Base-by-base conservation (phyloP, 1,140 invertebrate species). In the Centruroides vittatus region DNA sequence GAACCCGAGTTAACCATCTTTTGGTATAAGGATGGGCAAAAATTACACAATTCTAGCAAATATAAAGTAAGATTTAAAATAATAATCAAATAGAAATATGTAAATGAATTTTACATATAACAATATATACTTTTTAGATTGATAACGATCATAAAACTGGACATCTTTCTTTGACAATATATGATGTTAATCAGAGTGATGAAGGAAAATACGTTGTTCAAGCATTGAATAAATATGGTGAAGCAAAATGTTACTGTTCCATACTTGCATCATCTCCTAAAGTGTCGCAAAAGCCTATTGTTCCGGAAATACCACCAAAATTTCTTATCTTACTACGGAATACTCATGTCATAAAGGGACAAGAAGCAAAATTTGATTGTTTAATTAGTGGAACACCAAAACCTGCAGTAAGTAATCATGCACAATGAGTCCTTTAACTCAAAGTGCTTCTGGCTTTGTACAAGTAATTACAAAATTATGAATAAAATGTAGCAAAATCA, bases 181-280 rank as follows among this genome's bases (percentile, higher is more conserved):
- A 71, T 57, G 92, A 97, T 78, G 90, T 95, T 0, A 94, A 93
- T 74, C 89, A 92, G 0, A 93, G 98, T 78, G 95, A 99, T 75
- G 88, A 92, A 4, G 95, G 93, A 4, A 87, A 85, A 53, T 98
- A 97, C 73, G 96, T 93, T 1, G 95, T 93, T 69, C 88, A 97
- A 12, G 90, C 93, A 10, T 94, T 95, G 71, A 98, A 98, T 73
- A 80, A 86, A 5, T 88, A 86, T 49, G 96, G 96, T n/a, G 85
- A 88, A 66, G 85, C 84, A 1, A 87, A 88, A 69, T 86, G 86
- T 67, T 87, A 88, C 63, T 84, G 85, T 0, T 83, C 86, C 64
- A 41, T 41, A 41, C 68, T 90, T 4, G 86, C 85, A 52, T 83
- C 88, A 0, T 84, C 47, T 51, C 53, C 41, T 6, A 41, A 41